Conservation (phyloP, 2,888 invertebrate genomes). For the Tinea trinotella region DNA sequence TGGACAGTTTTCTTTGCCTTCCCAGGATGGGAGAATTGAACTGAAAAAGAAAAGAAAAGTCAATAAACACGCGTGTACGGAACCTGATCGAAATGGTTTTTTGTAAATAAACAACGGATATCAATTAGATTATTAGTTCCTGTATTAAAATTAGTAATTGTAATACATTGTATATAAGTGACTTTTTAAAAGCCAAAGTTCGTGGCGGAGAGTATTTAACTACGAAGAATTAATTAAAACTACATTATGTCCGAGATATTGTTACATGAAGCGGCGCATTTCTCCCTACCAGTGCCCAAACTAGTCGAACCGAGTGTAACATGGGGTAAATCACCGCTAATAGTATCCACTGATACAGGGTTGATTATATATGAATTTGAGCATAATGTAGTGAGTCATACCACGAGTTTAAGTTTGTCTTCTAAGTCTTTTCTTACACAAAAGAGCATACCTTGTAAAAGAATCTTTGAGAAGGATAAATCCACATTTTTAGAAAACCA, state of each 20-base stretch:
- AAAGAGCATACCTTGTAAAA: background rate
- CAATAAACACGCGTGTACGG: too few species aligned
- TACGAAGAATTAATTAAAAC: too few species aligned
- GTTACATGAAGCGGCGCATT: background rate
- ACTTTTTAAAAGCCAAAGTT: too few species aligned
- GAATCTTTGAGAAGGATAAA: conserved; percentile 20
- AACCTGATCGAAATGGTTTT: too few species aligned
- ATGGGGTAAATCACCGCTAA: conserved; percentile 41
- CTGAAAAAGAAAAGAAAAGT: too few species aligned
- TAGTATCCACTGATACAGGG: conserved; percentile 41
- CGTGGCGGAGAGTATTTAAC: too few species aligned
- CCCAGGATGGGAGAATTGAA: too few species aligned
- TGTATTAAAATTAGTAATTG: too few species aligned
- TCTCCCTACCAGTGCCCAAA: conserved; percentile 26
- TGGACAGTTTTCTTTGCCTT: too few species aligned
- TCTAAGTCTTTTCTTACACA: background rate
- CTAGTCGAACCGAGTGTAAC: conserved; percentile 34
- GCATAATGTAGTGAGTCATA: background rate
- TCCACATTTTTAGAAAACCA: conserved; percentile 40
- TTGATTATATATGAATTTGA: conserved; percentile 39
- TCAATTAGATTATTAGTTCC: too few species aligned
- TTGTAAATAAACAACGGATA: too few species aligned
- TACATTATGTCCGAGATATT: background rate
- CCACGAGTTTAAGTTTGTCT: background rate
- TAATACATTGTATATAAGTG: too few species aligned